Evolutionary conservation across 1,140 invertebrate species (phyloP).

Genomic region (Neuroterus valhalla): DNA sequence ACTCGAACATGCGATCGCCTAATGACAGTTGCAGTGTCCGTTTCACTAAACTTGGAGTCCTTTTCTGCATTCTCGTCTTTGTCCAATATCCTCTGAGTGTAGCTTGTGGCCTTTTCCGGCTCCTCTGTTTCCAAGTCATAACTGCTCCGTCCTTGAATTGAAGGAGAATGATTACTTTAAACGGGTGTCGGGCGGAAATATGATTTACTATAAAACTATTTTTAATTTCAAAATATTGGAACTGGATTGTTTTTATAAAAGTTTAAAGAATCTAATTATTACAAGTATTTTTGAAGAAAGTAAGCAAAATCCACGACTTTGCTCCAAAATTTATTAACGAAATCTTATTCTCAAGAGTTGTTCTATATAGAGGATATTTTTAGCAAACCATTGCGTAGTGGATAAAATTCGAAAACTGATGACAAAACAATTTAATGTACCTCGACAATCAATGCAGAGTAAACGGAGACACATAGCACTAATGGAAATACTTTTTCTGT

Average conservation of each 20-base stretch:
- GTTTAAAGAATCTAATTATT: no score
- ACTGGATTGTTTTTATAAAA: no score
- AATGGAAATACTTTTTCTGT: constrained; percentile 27
- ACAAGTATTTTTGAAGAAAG: no score
- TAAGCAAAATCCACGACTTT: no score
- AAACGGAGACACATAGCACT: constrained; percentile 74
- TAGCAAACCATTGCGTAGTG: no score
- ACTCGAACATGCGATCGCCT: constrained; percentile 71
- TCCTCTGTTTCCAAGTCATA: constrained; percentile 71
- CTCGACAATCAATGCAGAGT: constrained; percentile 77
- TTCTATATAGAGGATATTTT: no score
- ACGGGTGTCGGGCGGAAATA: no score
- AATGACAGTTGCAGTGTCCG: constrained; percentile 69
- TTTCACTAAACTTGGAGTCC: constrained; percentile 65
- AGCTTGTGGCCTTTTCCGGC: constrained; percentile 58
- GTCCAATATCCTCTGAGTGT: constrained; percentile 56
- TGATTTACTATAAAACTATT: no score
- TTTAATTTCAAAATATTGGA: no score
- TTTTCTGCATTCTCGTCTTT: constrained; percentile 57
- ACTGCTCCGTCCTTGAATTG: constrained; percentile 68
- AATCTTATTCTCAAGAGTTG: no score
- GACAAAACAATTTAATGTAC: constrained; percentile 56
- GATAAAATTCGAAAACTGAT: not conserved
- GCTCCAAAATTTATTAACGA: no score
- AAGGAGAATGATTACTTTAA: constrained; percentile 33